Evolutionary conservation across 2,888 invertebrate species (phyloP), one percentile per base, ranked within the genome.

Genomic region (Drosophila birchii): DNA sequence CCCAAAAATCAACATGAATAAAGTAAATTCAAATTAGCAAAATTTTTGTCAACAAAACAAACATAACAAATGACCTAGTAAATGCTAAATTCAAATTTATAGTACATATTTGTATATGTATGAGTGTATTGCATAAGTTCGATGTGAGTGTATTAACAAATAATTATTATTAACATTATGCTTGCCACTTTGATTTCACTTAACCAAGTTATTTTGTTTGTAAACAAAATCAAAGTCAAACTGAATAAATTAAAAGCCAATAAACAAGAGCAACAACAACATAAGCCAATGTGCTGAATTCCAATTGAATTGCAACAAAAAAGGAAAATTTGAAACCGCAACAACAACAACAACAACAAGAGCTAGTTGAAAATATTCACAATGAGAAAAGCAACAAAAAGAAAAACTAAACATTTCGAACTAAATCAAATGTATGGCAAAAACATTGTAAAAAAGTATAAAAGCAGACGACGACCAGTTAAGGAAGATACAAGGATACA

Each of bases 51-150:
- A 88, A 88, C 39, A 34, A 47, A 45, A 61, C 26, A 26, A 47
- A 29, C 47, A 47, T 29, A 57, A 58, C 14, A 68, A 55, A 68
- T 41, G 68, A 70, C 88, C 88, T 84, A 84, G 84, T 82, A 88
- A 84, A 84, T 84, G 88, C 78, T 84, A 84, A 84, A 86, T 84
- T 84, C 71, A 84, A 84, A 84, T 84, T 88, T 84, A 88, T 82
- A 76, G 83, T 82, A 72, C 83, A 77, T 81, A 87, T 80, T 71
- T 83, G 76, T 86, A 70, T 86, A 80, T 78, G 77, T 77, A 75
- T 78, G 81, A 70, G 74, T 74, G 62, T 59, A 71, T 55, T 49
- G 69, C 53, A 70, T 70, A 59, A 59, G 70, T 70, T 69, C 59
- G 59, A 74, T 76, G 58, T 79, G 70, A 49, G 70, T 75, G 58